Conservation (phyloP, 2,113 vertebrate species). For the Oxyruncus cristatus region DNA sequence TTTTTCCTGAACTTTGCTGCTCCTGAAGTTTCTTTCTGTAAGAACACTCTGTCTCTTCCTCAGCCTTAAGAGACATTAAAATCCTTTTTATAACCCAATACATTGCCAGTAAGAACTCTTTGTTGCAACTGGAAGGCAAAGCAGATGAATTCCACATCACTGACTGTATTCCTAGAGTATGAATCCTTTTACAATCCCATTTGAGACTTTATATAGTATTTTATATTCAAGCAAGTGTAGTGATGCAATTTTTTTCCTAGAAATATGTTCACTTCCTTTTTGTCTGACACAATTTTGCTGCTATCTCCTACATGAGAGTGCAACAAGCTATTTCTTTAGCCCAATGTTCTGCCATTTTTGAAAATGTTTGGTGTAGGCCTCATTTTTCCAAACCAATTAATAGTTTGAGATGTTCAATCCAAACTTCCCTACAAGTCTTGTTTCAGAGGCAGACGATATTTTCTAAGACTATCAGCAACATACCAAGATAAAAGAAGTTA, state of each 20-base stretch:
- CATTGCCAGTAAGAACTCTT: not conserved
- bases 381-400: not conserved
- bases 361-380: not conserved
- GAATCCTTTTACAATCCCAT: constrained; percentile 24
- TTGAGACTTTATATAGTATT: not conserved
- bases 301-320: not conserved
- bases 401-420: not conserved
- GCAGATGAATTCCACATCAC: not conserved
- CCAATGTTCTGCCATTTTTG: not conserved
- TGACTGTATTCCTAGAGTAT: not conserved
- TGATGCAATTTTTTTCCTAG: not conserved
- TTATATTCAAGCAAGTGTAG: not conserved
- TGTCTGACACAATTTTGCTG: not conserved
- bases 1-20: not conserved
- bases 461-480: not conserved
- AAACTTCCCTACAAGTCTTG: not conserved
- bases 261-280: not conserved
- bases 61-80: not conserved
- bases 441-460: not conserved
- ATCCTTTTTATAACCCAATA: not conserved
- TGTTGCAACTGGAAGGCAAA: constrained; percentile 7
- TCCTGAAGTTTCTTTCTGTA: not conserved
- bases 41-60: not conserved
- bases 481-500: not conserved
- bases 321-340: not conserved